A percentile compares a stretch with the other conserved stretches of the same genome.
These are phyloP conservation scores for Syngnathus acus DNA, from an alignment of 2,797 vertebrate species.

Conservation along the genomic window DNA sequence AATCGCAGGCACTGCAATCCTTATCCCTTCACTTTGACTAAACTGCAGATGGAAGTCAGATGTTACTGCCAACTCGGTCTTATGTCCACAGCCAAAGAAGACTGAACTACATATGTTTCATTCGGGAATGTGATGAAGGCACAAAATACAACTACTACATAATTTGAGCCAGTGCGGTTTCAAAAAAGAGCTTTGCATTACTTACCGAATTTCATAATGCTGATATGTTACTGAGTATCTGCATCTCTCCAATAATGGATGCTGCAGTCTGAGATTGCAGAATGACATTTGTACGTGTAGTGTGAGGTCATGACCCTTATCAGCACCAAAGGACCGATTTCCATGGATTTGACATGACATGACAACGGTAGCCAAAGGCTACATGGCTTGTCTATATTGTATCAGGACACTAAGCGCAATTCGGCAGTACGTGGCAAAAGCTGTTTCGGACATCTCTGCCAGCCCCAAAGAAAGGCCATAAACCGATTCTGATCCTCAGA, in stretches of 20 bases:
- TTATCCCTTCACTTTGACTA: background rate
- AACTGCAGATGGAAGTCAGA: slow-evolving; percentile 22
- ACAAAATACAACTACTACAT: slow-evolving; percentile 7
- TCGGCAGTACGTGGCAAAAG: too few relatives aligned
- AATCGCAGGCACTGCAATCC: slow-evolving; percentile 5
- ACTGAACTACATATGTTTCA: slow-evolving; percentile 21
- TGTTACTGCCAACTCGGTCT: slow-evolving; percentile 17
- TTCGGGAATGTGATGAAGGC: slow-evolving; percentile 14
- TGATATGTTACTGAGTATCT: background rate
- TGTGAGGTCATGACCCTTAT: background rate
- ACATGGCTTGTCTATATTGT: too few relatives aligned
- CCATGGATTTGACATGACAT: too few relatives aligned
- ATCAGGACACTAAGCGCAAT: too few relatives aligned
- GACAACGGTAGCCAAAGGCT: too few relatives aligned
- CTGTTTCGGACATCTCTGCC: too few relatives aligned
- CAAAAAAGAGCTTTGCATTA: slow-evolving; percentile 12
- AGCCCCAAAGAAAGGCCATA: too few relatives aligned
- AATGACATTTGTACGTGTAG: background rate
- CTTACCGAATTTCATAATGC: slow-evolving; percentile 7
- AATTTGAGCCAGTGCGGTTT: slow-evolving; percentile 1
- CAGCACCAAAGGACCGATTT: too few relatives aligned
- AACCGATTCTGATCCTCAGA: too few relatives aligned
- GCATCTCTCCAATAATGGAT: background rate
- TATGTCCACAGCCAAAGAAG: slow-evolving; percentile 21
- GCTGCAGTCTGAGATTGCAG: background rate